phyloP scores from a whole-genome alignment of 2,113 vertebrate species.

The Oophaga pumilio region DNA sequence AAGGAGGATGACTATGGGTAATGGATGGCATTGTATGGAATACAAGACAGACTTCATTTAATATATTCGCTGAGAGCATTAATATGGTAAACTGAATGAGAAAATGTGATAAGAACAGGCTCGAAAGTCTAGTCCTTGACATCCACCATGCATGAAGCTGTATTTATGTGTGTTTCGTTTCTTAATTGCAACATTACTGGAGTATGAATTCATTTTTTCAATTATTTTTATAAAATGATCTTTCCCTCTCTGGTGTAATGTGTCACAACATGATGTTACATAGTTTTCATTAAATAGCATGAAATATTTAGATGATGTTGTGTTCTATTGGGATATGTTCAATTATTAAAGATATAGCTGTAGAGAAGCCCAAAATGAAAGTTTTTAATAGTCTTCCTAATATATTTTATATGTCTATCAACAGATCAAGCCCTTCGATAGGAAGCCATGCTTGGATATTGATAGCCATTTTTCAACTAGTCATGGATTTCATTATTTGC shows the following conservation, averaged over 20 bases:
- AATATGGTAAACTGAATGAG: no score
- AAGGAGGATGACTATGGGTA: no score
- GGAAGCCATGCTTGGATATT: slow-evolving; percentile 81
- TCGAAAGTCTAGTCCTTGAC: neutral
- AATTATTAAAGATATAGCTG: neutral
- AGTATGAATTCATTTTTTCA: neutral
- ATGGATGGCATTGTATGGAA: no score
- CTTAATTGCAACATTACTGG: neutral
- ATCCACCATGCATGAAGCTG: neutral
- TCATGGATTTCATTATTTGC: slow-evolving; percentile 73
- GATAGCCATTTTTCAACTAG: slow-evolving; percentile 80
- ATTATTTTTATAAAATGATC: neutral
- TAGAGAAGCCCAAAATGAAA: neutral
- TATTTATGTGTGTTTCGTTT: neutral
- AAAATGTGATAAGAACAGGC: no score
- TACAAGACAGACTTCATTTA: no score
- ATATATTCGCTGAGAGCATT: no score
- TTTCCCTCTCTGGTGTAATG: slow-evolving; percentile 19
- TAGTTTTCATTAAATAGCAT: slow-evolving; percentile 8
- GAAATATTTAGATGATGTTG: slow-evolving; percentile 8
- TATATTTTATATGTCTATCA: slow-evolving; percentile 60
- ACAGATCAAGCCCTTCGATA: slow-evolving; percentile 73
- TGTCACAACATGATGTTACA: slow-evolving; percentile 10
- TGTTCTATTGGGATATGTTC: neutral
- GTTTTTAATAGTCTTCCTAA: slow-evolving; percentile 15